Percentiles rank a stretch among this genome's conserved stretches.
phyloP scores from a whole-genome alignment of 2,113 vertebrate species.

The Brachionichthys hirsutus region DNA sequence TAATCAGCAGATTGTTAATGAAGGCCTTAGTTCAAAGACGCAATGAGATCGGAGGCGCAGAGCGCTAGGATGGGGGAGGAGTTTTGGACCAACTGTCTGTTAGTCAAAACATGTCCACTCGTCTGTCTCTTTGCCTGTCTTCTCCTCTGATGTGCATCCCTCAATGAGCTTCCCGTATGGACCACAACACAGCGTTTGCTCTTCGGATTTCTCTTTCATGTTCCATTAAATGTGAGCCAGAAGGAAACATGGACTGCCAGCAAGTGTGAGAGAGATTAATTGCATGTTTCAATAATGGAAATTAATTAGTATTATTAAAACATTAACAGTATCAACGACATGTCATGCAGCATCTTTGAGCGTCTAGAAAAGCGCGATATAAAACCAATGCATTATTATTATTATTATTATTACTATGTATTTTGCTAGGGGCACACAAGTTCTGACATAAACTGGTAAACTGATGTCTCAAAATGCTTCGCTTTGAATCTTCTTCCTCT shows the following conservation, averaged over 20 bases:
- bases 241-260: slow-evolving; percentile 63
- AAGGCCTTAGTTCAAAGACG: slow-evolving; percentile 73
- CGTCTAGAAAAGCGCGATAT: too few species aligned
- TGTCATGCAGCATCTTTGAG: too few species aligned
- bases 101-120: slow-evolving; percentile 72
- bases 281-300: slow-evolving; percentile 73
- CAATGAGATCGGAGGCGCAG: slow-evolving; percentile 44
- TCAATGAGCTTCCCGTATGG: slow-evolving; percentile 61
- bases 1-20: slow-evolving; percentile 78
- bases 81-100: slow-evolving; percentile 74
- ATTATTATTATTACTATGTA: too few species aligned
- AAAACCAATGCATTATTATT: too few species aligned
- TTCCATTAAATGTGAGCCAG: slow-evolving; percentile 69
- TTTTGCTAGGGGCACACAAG: slow-evolving; percentile 53
- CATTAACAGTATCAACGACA: slow-evolving; percentile 69
- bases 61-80: slow-evolving; percentile 58
- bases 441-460: slow-evolving; percentile 60
- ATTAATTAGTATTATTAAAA: slow-evolving; percentile 78
- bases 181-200: slow-evolving; percentile 68
- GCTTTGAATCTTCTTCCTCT: slow-evolving; percentile 30
- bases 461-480: slow-evolving; percentile 50
- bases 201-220: slow-evolving; percentile 73
- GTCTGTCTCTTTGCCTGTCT: slow-evolving; percentile 49
- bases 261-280: slow-evolving; percentile 69
- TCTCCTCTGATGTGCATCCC: slow-evolving; percentile 68